Conservation (phyloP, 1,140 invertebrate species). For the Pseudoatta argentina region DNA sequence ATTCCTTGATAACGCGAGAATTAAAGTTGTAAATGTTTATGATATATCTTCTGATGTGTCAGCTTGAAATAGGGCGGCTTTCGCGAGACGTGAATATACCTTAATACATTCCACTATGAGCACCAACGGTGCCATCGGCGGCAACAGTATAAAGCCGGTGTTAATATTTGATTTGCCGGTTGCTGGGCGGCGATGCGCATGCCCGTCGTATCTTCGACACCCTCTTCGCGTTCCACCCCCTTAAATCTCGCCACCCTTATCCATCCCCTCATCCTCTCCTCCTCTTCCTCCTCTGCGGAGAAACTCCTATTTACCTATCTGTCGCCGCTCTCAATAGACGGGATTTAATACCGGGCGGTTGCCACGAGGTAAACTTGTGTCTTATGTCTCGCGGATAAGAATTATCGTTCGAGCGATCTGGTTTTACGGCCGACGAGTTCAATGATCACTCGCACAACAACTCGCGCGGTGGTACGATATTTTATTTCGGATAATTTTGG, state of each 20-base stretch:
- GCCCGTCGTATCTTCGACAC: slow-evolving; percentile 55
- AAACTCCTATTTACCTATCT: slow-evolving; percentile 48
- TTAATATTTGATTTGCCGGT: slow-evolving; percentile 77
- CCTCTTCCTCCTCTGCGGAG: neutral
- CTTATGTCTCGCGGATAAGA: slow-evolving; percentile 40
- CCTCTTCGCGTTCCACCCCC: slow-evolving; percentile 54
- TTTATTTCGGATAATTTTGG: slow-evolving; percentile 61
- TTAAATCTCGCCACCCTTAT: slow-evolving; percentile 39
- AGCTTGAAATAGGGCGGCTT: neutral
- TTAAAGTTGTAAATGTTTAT: slow-evolving; percentile 26
- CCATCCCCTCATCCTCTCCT: neutral
- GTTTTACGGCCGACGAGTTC: slow-evolving; percentile 13
- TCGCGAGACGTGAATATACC: neutral
- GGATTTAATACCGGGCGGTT: slow-evolving; percentile 36
- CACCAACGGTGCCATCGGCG: slow-evolving; percentile 34
- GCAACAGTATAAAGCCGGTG: slow-evolving; percentile 69
- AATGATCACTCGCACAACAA: slow-evolving; percentile 35
- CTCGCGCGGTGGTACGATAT: slow-evolving; percentile 24
- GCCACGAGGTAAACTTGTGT: slow-evolving; percentile 3
- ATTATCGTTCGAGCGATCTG: slow-evolving; percentile 20
- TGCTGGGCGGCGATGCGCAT: slow-evolving; percentile 72
- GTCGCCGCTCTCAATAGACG: slow-evolving; percentile 46
- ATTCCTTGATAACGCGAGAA: neutral
- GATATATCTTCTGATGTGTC: neutral
- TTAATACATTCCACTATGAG: slow-evolving; percentile 34